Evolutionary conservation across 2,113 vertebrate genomes (phyloP), one percentile per base, ranked within the genome.

Genomic region (Dendrocopos noguchii): DNA sequence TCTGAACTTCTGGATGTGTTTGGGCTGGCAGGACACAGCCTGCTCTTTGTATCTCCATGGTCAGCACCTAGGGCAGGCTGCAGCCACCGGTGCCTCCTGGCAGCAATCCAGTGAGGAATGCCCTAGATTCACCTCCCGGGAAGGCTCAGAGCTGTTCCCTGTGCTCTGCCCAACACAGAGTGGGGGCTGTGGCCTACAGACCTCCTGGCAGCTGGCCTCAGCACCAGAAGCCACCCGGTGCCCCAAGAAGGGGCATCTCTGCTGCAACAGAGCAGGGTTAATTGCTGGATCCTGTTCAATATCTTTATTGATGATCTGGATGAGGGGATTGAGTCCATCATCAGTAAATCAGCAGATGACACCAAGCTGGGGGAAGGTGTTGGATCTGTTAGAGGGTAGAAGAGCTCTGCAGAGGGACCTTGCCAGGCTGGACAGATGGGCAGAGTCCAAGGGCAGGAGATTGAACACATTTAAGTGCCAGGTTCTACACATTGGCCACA

Each of bases 171-270:
- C 33, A 25, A 20, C 31, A 14, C 1, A 2, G n/a, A 29, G 27
- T 4, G 5, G 29, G 17, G 34, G 5, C 10, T 21, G 2, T 1
- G 19, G 52, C 28, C 33, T 3, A 6, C n/a, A 34, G 34, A 46
- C n/a, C 34, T 5, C 70, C 50, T 34, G 2, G 2, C n/a, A 3
- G 11, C 57, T 5, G 15, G 39, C 13, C 0, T 8, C 44, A 16
- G 44, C 53, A 15, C 3, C 2, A 4, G 21, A 16, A n/a, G 24
- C 4, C 71, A 55, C 31, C 50, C 3, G 2, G 50, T 24, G 50
- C 60, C 64, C 65, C 15, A 0, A 0, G 10, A 19, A 0, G 10
- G 0, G 60, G 15, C 77, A n/a, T 4, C 16, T 0, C 61, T 8
- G 53, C 71, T 31, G 29, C 63, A 50, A 44, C 21, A 27, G 6